These are phyloP conservation scores for Palythoa heliodiscus DNA, from an alignment of 92 coral and sea anemone genomes.

Conservation along the genomic window DNA sequence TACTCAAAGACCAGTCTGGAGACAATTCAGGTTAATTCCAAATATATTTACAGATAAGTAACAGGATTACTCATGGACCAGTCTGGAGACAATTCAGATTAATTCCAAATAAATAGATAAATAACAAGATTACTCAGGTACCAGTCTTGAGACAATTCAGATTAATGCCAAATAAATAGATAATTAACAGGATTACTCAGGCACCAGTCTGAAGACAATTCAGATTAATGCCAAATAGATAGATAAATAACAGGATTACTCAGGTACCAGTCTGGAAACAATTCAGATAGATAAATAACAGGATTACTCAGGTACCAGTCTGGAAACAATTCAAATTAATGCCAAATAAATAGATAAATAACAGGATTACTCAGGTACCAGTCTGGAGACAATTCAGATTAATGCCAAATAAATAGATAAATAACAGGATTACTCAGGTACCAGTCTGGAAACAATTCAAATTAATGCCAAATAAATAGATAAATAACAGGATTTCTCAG, in stretches of 20 bases:
- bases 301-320: not conserved
- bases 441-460: conserved; percentile 66
- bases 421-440: conserved; percentile 61
- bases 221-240: conserved; percentile 65
- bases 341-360: too few relatives aligned
- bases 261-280: too few relatives aligned
- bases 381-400: conserved; percentile 68
- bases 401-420: too few relatives aligned
- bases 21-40: conserved; percentile 58
- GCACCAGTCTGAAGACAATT: conserved; percentile 36
- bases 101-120: not conserved
- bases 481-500: conserved; percentile 13
- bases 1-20: conserved; percentile 70
- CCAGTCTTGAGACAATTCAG: conserved; percentile 65
- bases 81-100: conserved; percentile 60
- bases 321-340: conserved; percentile 63
- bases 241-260: too few relatives aligned
- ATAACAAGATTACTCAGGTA: not conserved
- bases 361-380: conserved; percentile 6
- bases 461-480: conserved; percentile 35
- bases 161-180: conserved; percentile 18
- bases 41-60: not conserved
- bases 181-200: not conserved
- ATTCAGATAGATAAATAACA: conserved; percentile 47
- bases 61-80: not conserved